phyloP scores from a whole-genome alignment of 2,888 invertebrate species.

The Chloroclysta siterata region DNA sequence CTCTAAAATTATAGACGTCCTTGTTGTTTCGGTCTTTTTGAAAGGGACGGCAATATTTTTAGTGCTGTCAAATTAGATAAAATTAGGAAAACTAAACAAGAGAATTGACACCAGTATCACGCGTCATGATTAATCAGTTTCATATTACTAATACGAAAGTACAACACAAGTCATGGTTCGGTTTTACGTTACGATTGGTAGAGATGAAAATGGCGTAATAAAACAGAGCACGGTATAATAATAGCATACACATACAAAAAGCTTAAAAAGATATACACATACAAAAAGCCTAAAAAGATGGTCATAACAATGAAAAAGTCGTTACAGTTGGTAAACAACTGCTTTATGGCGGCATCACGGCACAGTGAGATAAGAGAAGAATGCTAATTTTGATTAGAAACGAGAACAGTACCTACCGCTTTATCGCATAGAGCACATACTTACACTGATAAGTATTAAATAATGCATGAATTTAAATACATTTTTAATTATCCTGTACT shows the following conservation, averaged over 20 bases:
- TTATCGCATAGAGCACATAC: slow-evolving; percentile 67
- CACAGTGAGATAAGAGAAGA: slow-evolving; percentile 69
- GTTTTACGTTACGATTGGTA: slow-evolving; percentile 37
- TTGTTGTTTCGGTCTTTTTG: too few relatives aligned
- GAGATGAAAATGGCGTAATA: slow-evolving; percentile 36
- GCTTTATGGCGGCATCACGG: slow-evolving; percentile 59
- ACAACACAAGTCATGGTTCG: slow-evolving; percentile 40
- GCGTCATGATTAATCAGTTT: slow-evolving; percentile 61
- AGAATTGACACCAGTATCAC: slow-evolving; percentile 42
- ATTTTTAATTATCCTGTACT: slow-evolving; percentile 51
- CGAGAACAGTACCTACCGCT: slow-evolving; percentile 67
- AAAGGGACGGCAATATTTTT: too few relatives aligned
- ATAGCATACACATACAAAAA: slow-evolving; percentile 37
- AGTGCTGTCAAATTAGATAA: too few relatives aligned
- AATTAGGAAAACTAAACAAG: too few relatives aligned
- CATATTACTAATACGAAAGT: slow-evolving; percentile 47
- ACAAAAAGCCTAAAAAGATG: slow-evolving; percentile 42
- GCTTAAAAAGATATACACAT: slow-evolving; percentile 38
- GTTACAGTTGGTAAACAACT: slow-evolving; percentile 63
- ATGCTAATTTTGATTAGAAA: slow-evolving; percentile 81
- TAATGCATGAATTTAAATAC: slow-evolving; percentile 65
- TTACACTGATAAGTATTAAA: slow-evolving; percentile 68
- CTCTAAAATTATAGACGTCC: too few relatives aligned
- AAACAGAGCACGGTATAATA: slow-evolving; percentile 33
- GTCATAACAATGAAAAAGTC: slow-evolving; percentile 59